phyloP scores from a whole-genome alignment of 2,113 vertebrate genomes.

The Vicugna pacos region DNA sequence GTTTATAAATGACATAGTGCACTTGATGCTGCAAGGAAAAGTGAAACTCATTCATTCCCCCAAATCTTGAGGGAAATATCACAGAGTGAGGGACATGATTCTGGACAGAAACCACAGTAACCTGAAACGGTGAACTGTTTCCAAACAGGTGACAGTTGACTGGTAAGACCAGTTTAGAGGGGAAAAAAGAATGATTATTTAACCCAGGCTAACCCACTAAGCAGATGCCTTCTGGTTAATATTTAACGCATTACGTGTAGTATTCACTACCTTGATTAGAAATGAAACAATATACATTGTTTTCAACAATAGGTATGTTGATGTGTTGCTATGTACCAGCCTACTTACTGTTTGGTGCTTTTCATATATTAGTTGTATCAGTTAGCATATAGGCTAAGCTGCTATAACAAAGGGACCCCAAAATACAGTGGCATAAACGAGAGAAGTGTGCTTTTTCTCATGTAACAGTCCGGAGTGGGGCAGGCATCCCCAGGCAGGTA shows the following conservation, averaged over 20 bases:
- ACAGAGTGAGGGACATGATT: neutral
- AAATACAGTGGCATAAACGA: neutral
- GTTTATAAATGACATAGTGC: neutral
- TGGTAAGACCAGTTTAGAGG: conserved; percentile 66
- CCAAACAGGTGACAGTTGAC: conserved; percentile 58
- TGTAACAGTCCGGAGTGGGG: neutral
- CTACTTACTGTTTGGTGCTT: neutral
- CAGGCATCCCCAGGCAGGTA: neutral
- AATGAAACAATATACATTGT: conserved; percentile 59
- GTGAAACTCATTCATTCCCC: neutral
- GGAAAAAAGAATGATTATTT: neutral
- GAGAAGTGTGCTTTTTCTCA: neutral
- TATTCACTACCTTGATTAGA: conserved; percentile 49
- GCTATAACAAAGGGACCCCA: neutral
- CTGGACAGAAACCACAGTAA: conserved; percentile 40
- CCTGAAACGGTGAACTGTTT: conserved; percentile 50
- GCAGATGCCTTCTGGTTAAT: conserved; percentile 73
- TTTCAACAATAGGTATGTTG: conserved; percentile 30
- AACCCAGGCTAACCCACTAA: conserved; percentile 35
- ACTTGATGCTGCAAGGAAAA: neutral
- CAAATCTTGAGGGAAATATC: conserved; percentile 7
- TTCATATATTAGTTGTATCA: neutral
- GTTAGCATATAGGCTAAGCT: neutral
- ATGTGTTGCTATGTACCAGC: neutral
- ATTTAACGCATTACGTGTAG: conserved; percentile 62